A percentile compares a stretch with the other conserved stretches of the same genome.
Conservation (phyloP, 1,140 invertebrate genomes). For the Chrysoperla carnea region DNA sequence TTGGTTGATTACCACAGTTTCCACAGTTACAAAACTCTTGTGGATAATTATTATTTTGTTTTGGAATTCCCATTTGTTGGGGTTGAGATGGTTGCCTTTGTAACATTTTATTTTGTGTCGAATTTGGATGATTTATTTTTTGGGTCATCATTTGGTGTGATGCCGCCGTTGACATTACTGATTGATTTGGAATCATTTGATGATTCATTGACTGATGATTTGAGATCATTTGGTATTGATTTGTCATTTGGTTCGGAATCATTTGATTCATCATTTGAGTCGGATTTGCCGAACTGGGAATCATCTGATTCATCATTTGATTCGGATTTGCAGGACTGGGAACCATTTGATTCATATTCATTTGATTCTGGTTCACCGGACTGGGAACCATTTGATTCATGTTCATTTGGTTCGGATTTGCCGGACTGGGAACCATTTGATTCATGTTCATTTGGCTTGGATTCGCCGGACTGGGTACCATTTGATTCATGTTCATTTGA, state of each 20-base stretch:
- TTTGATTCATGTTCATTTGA: background rate
- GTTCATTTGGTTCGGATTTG: slow-evolving; percentile 7
- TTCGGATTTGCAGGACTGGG: background rate
- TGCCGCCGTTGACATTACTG: too few species aligned
- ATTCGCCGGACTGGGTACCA: slow-evolving; percentile 6
- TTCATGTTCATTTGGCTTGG: slow-evolving; percentile 7
- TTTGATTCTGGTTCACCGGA: background rate
- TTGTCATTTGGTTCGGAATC: background rate
- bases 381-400: slow-evolving; percentile 8
- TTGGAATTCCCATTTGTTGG: slow-evolving; percentile 4
- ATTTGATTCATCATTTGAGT: background rate
- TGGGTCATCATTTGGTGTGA: too few species aligned
- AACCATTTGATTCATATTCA: slow-evolving; percentile 15
- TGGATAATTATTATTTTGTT: slow-evolving; percentile 3
- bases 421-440: slow-evolving; percentile 1
- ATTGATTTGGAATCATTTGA: background rate
- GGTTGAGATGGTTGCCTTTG: slow-evolving; percentile 4
- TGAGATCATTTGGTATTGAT: background rate
- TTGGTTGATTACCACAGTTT: too few species aligned
- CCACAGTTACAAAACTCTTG: background rate
- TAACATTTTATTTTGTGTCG: background rate
- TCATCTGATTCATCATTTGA: background rate
- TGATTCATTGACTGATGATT: background rate
- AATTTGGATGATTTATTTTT: background rate
- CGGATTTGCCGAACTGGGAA: background rate